Conservation (phyloP, 37 sponge, comb jelly and placozoan species). For the Dysidea cf. avara region DNA sequence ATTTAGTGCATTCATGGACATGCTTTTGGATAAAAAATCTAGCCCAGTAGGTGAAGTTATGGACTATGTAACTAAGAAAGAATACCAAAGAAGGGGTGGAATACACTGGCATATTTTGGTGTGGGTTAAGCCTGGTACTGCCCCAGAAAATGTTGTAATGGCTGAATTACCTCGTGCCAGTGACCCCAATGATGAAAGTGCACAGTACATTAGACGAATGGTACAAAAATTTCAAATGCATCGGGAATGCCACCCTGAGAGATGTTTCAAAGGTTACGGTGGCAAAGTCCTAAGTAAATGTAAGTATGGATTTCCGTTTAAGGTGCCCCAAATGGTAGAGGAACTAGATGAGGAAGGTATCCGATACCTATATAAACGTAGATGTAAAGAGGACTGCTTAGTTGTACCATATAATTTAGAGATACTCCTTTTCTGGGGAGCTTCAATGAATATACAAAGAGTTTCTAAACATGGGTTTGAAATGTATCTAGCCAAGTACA, state of each 20-base stretch:
- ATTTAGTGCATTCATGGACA: not conserved
- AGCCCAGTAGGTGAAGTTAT: not conserved
- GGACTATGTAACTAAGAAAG: conserved; percentile 27
- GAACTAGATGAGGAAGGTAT: conserved; percentile 13
- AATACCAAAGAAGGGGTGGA: conserved; percentile 18
- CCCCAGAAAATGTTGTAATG: not conserved
- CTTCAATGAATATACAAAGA: conserved; percentile 5
- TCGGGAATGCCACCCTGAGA: not conserved
- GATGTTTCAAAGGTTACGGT: not conserved
- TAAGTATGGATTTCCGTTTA: conserved; percentile 7
- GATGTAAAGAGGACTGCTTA: conserved; percentile 6
- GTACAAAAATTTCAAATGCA: too few relatives aligned
- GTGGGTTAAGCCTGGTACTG: conserved; percentile 6
- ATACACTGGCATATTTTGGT: conserved; percentile 28
- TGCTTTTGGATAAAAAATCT: not conserved
- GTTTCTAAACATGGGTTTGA: conserved; percentile 15
- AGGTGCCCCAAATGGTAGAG: conserved; percentile 1
- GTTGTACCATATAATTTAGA: conserved; percentile 4
- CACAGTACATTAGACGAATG: not conserved
- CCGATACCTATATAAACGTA: not conserved
- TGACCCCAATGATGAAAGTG: not conserved
- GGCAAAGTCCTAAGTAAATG: not conserved
- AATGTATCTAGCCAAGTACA: conserved; percentile 11
- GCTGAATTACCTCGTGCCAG: not conserved
- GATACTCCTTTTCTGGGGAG: not conserved